These are phyloP conservation scores for Brachypteracias leptosomus DNA, from an alignment of 2,113 vertebrate genomes.

Conservation along the genomic window DNA sequence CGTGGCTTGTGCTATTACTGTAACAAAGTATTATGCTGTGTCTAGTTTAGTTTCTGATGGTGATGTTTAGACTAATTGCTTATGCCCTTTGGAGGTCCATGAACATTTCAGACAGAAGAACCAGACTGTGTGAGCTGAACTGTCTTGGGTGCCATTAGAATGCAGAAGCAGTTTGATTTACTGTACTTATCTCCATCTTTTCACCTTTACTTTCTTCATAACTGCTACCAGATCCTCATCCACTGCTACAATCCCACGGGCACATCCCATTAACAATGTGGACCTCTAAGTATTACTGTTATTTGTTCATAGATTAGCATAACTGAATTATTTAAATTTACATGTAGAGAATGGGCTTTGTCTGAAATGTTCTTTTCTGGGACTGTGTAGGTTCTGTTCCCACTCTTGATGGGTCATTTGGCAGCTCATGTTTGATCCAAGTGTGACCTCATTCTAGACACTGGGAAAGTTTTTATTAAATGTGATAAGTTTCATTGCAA, in stretches of 20 bases:
- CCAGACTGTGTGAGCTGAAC: neutral
- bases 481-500: neutral
- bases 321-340: neutral
- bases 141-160: neutral
- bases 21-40: neutral
- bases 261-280: neutral
- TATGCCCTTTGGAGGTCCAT: neutral
- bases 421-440: neutral
- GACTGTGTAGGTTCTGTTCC: neutral
- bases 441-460: neutral
- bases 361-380: neutral
- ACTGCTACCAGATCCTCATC: neutral
- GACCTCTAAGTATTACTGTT: neutral
- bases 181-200: neutral
- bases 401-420: neutral
- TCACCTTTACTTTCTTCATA: neutral
- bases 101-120: neutral
- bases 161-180: neutral
- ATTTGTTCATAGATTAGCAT: neutral
- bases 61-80: neutral
- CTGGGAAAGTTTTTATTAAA: neutral
- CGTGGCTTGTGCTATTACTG: neutral
- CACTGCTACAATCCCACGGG: neutral
- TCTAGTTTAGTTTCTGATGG: neutral
- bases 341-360: neutral